phyloP scores from a whole-genome alignment of 2,797 vertebrate species.

The Apogon talboti region DNA sequence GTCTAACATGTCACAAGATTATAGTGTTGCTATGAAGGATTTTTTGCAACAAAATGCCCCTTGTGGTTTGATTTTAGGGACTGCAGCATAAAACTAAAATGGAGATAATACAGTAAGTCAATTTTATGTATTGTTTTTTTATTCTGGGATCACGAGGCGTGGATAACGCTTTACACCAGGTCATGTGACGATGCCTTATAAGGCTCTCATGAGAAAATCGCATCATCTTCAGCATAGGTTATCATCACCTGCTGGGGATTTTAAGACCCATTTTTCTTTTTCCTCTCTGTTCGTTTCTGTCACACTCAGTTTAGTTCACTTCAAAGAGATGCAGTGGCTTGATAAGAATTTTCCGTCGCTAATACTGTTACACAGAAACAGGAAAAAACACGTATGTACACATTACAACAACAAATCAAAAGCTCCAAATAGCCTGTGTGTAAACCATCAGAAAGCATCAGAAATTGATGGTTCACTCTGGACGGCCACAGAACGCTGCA shows the following conservation, averaged over 20 bases:
- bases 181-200: conserved; percentile 41
- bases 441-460: conserved; percentile 13
- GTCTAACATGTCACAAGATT: not conserved
- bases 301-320: conserved; percentile 42
- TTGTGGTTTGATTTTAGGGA: too few relatives aligned
- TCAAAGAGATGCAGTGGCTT: conserved; percentile 50
- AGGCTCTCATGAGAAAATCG: conserved; percentile 44
- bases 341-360: conserved; percentile 34
- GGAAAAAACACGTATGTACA: not conserved
- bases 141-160: conserved; percentile 16
- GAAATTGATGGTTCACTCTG: not conserved
- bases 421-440: conserved; percentile 1
- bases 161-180: conserved; percentile 5
- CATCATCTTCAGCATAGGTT: conserved; percentile 54
- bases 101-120: not conserved
- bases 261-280: conserved; percentile 23
- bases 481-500: not conserved
- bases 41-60: conserved; percentile 1
- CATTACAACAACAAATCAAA: conserved; percentile 29
- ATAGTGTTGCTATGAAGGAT: not conserved
- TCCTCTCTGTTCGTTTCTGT: conserved; percentile 24
- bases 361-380: conserved; percentile 2
- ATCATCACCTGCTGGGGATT: conserved; percentile 68
- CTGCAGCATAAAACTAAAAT: not conserved
- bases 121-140: not conserved